These are phyloP conservation scores for Onchidella celtica DNA, from an alignment of 2,888 invertebrate genomes.

Conservation along the genomic window DNA sequence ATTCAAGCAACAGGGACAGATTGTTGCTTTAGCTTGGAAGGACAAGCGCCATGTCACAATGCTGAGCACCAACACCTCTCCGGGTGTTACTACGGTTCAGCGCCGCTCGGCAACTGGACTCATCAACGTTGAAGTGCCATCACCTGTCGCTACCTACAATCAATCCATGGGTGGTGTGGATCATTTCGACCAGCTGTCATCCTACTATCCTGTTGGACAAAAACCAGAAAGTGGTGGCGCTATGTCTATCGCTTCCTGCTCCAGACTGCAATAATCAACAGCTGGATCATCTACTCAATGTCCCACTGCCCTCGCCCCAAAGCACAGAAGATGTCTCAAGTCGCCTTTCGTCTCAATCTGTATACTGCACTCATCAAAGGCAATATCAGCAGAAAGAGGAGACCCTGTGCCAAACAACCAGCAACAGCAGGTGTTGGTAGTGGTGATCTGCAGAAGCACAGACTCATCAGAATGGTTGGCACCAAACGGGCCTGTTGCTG, in stretches of 20 bases:
- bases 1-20: slow-evolving; percentile 22
- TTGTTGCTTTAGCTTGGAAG: slow-evolving; percentile 31
- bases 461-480: no score
- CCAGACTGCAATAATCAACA: slow-evolving; percentile 39
- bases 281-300: neutral
- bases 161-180: slow-evolving; percentile 49
- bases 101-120: neutral
- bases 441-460: no score
- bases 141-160: slow-evolving; percentile 33
- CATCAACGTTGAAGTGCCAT: neutral
- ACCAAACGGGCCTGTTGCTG: no score
- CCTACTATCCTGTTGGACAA: slow-evolving; percentile 47
- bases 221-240: slow-evolving; percentile 48
- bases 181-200: slow-evolving; percentile 32
- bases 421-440: neutral
- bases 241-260: slow-evolving; percentile 44
- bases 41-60: slow-evolving; percentile 28
- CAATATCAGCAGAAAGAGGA: neutral
- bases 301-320: neutral
- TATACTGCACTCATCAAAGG: neutral
- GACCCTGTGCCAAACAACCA: neutral
- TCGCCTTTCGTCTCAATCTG: neutral
- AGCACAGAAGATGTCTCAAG: neutral
- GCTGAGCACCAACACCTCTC: slow-evolving; percentile 17
- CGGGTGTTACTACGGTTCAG: neutral